phyloP scores from a whole-genome alignment of 2,888 invertebrate species.

The Drosophila maculinotata region DNA sequence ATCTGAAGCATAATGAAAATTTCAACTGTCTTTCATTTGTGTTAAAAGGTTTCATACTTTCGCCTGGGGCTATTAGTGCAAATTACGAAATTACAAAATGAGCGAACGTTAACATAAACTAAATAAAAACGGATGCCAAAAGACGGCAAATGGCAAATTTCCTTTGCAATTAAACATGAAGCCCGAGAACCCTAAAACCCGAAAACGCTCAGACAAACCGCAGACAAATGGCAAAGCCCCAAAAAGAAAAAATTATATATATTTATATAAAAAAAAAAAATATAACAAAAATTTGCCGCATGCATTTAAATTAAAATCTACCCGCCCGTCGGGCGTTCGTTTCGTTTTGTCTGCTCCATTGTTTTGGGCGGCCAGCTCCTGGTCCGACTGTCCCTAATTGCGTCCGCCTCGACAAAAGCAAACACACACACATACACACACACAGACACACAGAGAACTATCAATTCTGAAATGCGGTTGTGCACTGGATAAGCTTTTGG shows the following conservation, averaged over 20 bases:
- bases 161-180: conserved; percentile 63
- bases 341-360: conserved; percentile 25
- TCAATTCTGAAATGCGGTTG: conserved; percentile 50
- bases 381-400: conserved; percentile 37
- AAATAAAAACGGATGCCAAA: conserved; percentile 50
- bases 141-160: conserved; percentile 53
- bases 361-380: conserved; percentile 10
- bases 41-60: conserved; percentile 40
- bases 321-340: conserved; percentile 7
- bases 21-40: conserved; percentile 34
- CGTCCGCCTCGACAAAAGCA: conserved; percentile 3
- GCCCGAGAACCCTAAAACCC: conserved; percentile 25
- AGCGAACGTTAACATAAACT: conserved; percentile 52
- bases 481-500: conserved; percentile 41
- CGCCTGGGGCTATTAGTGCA: conserved; percentile 43
- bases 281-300: conserved; percentile 36
- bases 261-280: not conserved
- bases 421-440: not conserved
- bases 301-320: conserved; percentile 55
- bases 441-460: conserved; percentile 33
- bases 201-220: conserved; percentile 51
- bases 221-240: conserved; percentile 47
- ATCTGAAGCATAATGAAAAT: conserved; percentile 26
- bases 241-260: not conserved
- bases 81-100: conserved; percentile 54